phyloP scores from a whole-genome alignment of 2,113 vertebrate species.

The Anhinga anhinga region DNA sequence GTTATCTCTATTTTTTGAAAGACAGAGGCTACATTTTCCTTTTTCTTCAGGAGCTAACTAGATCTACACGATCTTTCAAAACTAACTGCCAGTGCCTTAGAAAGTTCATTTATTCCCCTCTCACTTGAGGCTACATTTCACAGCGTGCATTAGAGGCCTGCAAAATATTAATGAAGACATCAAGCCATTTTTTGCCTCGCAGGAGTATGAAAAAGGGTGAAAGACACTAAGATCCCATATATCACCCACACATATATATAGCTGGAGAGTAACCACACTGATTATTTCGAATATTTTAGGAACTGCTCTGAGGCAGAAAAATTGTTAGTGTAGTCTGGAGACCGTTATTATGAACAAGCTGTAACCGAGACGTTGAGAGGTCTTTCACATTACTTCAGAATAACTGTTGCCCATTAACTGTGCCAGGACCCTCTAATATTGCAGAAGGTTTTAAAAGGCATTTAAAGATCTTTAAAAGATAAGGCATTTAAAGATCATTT shows the following conservation, averaged over 20 bases:
- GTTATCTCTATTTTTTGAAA: neutral
- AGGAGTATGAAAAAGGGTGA: neutral
- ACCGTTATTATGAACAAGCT: neutral
- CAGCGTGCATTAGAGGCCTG: neutral
- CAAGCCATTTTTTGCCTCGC: neutral
- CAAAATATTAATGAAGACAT: conserved; percentile 1
- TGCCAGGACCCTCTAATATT: neutral
- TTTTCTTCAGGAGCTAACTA: neutral
- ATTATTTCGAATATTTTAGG: neutral
- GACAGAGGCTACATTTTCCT: neutral
- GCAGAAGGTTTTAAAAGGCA: neutral
- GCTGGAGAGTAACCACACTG: neutral
- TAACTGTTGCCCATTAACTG: neutral
- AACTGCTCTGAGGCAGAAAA: neutral
- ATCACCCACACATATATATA: neutral
- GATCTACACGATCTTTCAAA: neutral
- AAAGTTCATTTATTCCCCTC: conserved; percentile 17
- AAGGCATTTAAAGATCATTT: neutral
- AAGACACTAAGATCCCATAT: neutral
- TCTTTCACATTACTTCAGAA: neutral
- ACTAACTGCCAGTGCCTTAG: neutral
- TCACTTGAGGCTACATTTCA: neutral
- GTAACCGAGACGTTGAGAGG: neutral
- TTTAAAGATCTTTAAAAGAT: neutral
- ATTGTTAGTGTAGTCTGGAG: neutral